Evolutionary conservation across 2,113 vertebrate genomes (phyloP).

Genomic region (Empidonax traillii): DNA sequence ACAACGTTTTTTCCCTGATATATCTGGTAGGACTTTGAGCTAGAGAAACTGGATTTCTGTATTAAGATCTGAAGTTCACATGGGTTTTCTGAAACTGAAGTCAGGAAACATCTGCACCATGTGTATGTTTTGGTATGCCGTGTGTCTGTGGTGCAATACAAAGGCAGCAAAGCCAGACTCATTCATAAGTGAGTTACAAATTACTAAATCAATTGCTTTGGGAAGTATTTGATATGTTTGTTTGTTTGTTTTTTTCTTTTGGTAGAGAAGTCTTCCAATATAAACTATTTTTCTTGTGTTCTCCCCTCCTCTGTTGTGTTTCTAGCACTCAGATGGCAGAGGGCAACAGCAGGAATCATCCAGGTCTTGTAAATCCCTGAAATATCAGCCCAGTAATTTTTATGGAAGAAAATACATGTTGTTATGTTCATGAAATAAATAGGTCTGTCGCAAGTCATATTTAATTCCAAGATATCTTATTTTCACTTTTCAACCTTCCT

Average conservation of each 20-base stretch:
- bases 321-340: background rate
- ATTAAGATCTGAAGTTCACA: background rate
- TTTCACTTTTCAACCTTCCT: background rate
- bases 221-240: background rate
- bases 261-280: background rate
- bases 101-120: background rate
- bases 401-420: background rate
- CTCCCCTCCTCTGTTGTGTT: background rate
- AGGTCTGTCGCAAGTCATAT: background rate
- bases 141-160: background rate
- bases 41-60: background rate
- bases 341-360: background rate
- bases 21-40: background rate
- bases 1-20: fast-evolving
- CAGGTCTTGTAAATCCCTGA: background rate
- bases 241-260: background rate
- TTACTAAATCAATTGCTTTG: background rate
- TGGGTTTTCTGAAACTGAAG: background rate
- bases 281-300: background rate
- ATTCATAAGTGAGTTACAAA: background rate
- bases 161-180: background rate
- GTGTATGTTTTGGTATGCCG: fast-evolving
- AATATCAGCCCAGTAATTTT: background rate
- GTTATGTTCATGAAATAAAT: background rate
- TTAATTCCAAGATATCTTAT: background rate